These are phyloP conservation scores for Embiotoca jacksoni DNA, from an alignment of 2,113 vertebrate genomes.

Conservation along the genomic window DNA sequence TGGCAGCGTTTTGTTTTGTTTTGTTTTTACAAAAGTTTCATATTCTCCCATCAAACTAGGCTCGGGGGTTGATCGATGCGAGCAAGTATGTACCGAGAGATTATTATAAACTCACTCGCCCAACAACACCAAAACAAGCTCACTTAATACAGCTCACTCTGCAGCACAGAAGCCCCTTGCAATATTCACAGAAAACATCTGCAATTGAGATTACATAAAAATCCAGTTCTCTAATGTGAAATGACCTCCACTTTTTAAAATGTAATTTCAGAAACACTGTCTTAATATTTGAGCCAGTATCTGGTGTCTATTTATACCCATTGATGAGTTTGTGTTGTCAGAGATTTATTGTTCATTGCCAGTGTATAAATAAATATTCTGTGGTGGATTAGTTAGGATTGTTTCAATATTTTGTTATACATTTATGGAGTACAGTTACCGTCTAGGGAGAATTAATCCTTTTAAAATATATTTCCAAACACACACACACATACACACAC, in stretches of 20 bases:
- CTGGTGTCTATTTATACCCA: slow-evolving; percentile 50
- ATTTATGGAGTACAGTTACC: not conserved
- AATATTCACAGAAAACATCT: slow-evolving; percentile 6
- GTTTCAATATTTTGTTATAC: slow-evolving; percentile 20
- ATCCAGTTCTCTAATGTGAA: not conserved
- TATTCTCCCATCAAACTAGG: not conserved
- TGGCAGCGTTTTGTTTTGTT: too few relatives aligned
- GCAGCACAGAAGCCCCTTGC: not conserved
- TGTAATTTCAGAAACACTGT: slow-evolving; percentile 22
- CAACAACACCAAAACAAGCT: slow-evolving; percentile 1
- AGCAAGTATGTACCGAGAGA: not conserved
- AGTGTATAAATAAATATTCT: slow-evolving; percentile 45
- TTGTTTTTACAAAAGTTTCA: too few relatives aligned
- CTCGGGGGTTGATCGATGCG: not conserved
- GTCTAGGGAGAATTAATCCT: slow-evolving; percentile 18
- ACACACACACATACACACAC: slow-evolving; percentile 10
- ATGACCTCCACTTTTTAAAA: not conserved
- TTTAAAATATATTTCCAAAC: slow-evolving; percentile 5
- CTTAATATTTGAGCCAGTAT: slow-evolving; percentile 60
- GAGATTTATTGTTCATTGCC: slow-evolving; percentile 52
- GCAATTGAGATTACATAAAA: not conserved
- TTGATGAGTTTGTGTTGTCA: slow-evolving; percentile 64
- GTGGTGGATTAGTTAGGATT: slow-evolving; percentile 48
- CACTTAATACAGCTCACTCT: not conserved
- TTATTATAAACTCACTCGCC: not conserved